phyloP scores from a whole-genome alignment of 2,113 vertebrate genomes.

The Piliocolobus tephrosceles region DNA sequence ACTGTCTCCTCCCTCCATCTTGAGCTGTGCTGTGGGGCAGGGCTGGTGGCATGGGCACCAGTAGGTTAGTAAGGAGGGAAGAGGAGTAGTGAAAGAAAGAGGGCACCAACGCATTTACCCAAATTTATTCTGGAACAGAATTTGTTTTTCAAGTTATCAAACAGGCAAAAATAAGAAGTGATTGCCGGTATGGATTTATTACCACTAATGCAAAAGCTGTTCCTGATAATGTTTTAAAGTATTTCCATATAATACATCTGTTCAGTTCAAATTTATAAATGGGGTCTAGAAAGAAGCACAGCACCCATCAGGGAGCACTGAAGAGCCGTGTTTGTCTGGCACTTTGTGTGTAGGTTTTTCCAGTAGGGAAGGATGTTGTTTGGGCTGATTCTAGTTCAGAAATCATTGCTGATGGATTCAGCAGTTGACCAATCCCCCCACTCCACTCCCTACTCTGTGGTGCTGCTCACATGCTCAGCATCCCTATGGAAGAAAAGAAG shows the following conservation, averaged over 20 bases:
- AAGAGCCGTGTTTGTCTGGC: background rate
- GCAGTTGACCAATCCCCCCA: background rate
- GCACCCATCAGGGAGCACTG: background rate
- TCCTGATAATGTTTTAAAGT: slow-evolving; percentile 67
- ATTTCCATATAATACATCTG: slow-evolving; percentile 56
- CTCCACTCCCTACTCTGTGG: rapidly evolving
- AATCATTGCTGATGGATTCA: background rate
- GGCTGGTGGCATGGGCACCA: background rate
- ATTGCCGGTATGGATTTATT: slow-evolving; percentile 56
- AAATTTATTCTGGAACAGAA: slow-evolving; percentile 20
- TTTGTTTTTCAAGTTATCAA: slow-evolving; percentile 49
- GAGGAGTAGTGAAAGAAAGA: background rate
- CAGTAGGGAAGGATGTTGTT: background rate
- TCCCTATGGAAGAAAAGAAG: background rate
- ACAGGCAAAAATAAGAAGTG: slow-evolving; percentile 35
- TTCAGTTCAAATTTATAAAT: slow-evolving; percentile 66
- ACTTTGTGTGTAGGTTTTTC: background rate
- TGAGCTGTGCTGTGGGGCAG: background rate
- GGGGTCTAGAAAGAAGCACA: slow-evolving; percentile 38
- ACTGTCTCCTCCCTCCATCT: background rate
- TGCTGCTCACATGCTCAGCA: background rate
- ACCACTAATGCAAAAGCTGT: slow-evolving; percentile 56
- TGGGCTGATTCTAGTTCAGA: background rate
- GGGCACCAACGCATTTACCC: background rate
- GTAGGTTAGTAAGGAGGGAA: background rate